Conservation (phyloP, 2,797 vertebrate species). For the Phoeniculus purpureus region DNA sequence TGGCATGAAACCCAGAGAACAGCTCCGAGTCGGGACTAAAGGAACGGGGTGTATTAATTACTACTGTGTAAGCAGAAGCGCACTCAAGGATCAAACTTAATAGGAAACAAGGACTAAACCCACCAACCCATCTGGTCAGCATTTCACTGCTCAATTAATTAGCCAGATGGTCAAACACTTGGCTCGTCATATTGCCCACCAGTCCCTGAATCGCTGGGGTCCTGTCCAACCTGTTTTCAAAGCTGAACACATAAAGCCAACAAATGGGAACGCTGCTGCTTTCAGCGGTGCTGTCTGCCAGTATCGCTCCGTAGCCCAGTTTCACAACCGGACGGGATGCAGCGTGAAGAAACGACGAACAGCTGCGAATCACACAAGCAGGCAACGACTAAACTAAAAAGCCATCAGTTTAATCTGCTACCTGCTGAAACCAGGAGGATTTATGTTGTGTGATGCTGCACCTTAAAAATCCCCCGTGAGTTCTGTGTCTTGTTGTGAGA, state of each 20-base stretch:
- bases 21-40: neutral
- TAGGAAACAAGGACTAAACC: slow-evolving; percentile 71
- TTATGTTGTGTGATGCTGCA: neutral
- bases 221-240: slow-evolving; percentile 43
- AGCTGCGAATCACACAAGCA: neutral
- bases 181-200: slow-evolving; percentile 34
- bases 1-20: neutral
- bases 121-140: slow-evolving; percentile 82
- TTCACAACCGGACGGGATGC: neutral
- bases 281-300: neutral
- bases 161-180: slow-evolving; percentile 75
- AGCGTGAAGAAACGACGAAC: neutral
- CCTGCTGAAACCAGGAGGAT: neutral
- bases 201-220: slow-evolving; percentile 26
- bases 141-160: slow-evolving; percentile 76
- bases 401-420: neutral
- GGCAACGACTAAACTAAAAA: neutral
- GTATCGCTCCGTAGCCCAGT: neutral
- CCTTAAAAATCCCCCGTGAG: neutral
- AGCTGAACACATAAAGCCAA: slow-evolving; percentile 52
- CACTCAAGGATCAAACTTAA: slow-evolving; percentile 55
- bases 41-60: neutral
- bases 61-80: slow-evolving; percentile 16
- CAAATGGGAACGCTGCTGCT: slow-evolving; percentile 16
- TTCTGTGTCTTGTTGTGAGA: neutral